Evolutionary conservation across 1,140 invertebrate species (phyloP).

Genomic region (Argopecten irradians): DNA sequence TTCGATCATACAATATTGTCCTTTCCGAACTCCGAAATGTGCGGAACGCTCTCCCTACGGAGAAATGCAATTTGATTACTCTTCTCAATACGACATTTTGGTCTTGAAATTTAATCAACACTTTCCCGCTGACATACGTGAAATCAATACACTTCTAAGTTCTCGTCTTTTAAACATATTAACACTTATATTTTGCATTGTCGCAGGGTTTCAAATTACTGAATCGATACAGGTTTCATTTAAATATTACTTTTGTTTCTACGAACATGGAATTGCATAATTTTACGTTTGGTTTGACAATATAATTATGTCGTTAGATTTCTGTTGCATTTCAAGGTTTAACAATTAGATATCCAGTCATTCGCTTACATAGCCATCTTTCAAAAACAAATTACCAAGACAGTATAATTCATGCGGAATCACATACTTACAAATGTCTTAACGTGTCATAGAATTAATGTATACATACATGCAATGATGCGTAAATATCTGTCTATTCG

Average conservation of each 20-base stretch:
- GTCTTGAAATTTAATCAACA: constrained; percentile 23
- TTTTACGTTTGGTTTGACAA: neutral
- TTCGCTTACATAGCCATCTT: neutral
- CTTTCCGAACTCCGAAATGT: neutral
- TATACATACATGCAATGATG: too few relatives aligned
- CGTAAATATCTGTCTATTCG: too few relatives aligned
- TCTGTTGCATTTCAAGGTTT: neutral
- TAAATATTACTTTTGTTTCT: constrained; percentile 10
- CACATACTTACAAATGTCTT: too few relatives aligned
- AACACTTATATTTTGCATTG: neutral
- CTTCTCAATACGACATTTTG: constrained; percentile 9
- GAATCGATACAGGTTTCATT: neutral
- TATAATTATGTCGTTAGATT: neutral
- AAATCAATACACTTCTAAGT: constrained; percentile 1
- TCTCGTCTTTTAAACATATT: constrained; percentile 12
- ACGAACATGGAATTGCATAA: neutral
- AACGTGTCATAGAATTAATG: too few relatives aligned
- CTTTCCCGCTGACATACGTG: neutral
- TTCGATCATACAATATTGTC: neutral
- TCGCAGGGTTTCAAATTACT: neutral
- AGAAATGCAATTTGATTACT: neutral
- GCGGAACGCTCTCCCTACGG: neutral
- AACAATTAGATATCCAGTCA: neutral
- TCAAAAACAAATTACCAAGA: neutral
- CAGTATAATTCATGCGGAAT: too few relatives aligned